A percentile compares a stretch with the other conserved stretches of the same genome.
These are phyloP conservation scores for Tridacna gigas DNA, from an alignment of 2,888 invertebrate genomes.

Conservation along the genomic window DNA sequence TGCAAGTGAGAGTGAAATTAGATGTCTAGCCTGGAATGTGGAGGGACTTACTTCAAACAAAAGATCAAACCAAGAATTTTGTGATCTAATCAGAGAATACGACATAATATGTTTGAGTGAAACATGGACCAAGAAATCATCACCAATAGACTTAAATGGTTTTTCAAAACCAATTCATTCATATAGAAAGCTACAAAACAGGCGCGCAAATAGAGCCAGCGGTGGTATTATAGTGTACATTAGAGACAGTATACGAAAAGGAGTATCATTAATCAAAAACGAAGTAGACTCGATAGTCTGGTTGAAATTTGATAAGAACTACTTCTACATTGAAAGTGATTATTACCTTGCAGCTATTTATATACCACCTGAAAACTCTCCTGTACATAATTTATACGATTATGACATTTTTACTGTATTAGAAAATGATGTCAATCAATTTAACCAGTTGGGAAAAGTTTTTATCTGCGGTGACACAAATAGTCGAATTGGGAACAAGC, in stretches of 20 bases:
- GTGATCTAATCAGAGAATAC: not conserved
- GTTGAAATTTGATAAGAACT: slow-evolving; percentile 4
- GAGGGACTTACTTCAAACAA: slow-evolving; percentile 16
- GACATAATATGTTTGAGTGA: not conserved
- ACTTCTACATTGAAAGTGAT: not conserved
- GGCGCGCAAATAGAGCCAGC: not conserved
- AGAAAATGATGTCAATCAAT: slow-evolving; percentile 29
- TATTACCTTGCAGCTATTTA: slow-evolving; percentile 3
- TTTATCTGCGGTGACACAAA: slow-evolving; percentile 44
- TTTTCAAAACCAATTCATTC: slow-evolving; percentile 3
- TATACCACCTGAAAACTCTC: slow-evolving; percentile 32
- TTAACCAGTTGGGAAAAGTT: slow-evolving; percentile 25
- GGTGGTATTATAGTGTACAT: slow-evolving; percentile 11
- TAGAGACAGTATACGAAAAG: not conserved
- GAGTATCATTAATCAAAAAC: slow-evolving; percentile 5
- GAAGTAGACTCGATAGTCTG: not conserved
- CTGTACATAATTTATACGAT: slow-evolving; percentile 26
- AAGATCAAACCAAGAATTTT: not conserved
- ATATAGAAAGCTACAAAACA: not conserved
- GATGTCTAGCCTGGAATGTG: slow-evolving; percentile 20
- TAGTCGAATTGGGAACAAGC: slow-evolving; percentile 25
- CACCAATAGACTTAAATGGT: not conserved
- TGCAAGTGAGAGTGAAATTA: slow-evolving; percentile 10
- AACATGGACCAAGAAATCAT: slow-evolving; percentile 4
- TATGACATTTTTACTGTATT: slow-evolving; percentile 36